Base-by-base conservation (phyloP, 2,113 vertebrate species). In the Spheniscus mendiculus region DNA sequence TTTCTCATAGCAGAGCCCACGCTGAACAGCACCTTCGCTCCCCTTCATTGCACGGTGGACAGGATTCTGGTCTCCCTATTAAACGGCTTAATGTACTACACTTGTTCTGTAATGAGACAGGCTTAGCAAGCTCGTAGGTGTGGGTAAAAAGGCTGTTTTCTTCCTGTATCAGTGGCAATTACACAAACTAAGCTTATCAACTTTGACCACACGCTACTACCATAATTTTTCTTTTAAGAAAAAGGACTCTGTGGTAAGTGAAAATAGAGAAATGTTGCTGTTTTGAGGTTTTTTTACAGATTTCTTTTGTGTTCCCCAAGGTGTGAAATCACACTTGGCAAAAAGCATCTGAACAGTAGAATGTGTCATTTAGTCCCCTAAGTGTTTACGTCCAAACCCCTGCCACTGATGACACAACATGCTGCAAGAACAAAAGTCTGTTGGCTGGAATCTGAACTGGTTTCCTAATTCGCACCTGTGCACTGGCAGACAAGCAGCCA, bases 251-350 rank as follows among this genome's bases (percentile, higher is more conserved):
- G 19, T 36, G 53, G n/a, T 78, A 83, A 89, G n/a, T 26, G 15
- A 38, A 90, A 72, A 38, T 27, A 78, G 65, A 81, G 30, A 58
- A 79, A 42, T 44, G 14, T 26, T 62, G 21, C 45, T 32, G 4
- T 63, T 89, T 76, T 34, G 38, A 47, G 17, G 5, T 61, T 34
- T 78, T 78, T 90, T 38, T 78, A 44, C 26, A 86, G 77, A 19
- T 73, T 50, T 29, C 63, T 87, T 50, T 62, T 87, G 56, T 89
- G 63, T 42, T 89, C 34, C 29, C 36, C 65, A 74, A 74, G 82
- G 53, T 90, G 81, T 92, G 93, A 96, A 96, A 87, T 96, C 72
- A 73, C 61, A 65, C 50, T 87, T 97, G 89, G 91, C 79, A 87
- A 83, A 90, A 66, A 70, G 32, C 53, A n/a, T 83, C 70, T 62